A percentile compares a stretch with the other conserved stretches of the same genome.
phyloP scores from a whole-genome alignment of 1,140 invertebrate genomes.

The Zaprionus inermis region DNA sequence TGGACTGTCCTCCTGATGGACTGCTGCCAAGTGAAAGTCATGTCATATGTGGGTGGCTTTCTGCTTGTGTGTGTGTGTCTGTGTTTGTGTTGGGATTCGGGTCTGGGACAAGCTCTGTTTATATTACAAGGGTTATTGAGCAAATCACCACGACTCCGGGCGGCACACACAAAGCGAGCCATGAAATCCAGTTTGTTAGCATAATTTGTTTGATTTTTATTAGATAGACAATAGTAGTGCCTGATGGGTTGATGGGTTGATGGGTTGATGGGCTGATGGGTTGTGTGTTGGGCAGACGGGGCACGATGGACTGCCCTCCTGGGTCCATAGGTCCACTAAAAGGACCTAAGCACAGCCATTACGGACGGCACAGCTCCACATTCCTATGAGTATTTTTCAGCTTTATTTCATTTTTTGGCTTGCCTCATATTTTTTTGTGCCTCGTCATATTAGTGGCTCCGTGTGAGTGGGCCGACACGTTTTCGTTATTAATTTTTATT shows the following conservation, averaged over 20 bases:
- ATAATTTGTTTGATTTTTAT: conserved; percentile 84
- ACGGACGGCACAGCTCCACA: not conserved
- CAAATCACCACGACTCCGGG: conserved; percentile 69
- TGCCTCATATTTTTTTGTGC: conserved; percentile 52
- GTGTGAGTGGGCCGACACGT: conserved; percentile 63
- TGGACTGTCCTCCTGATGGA: conserved; percentile 58
- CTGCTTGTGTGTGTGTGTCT: conserved; percentile 31
- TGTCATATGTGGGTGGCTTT: conserved; percentile 55
- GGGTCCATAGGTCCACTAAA: conserved; percentile 7
- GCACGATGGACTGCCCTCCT: not conserved
- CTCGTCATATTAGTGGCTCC: conserved; percentile 74
- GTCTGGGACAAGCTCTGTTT: conserved; percentile 51
- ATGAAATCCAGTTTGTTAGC: conserved; percentile 80
- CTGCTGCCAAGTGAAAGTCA: conserved; percentile 78
- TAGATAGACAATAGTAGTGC: conserved; percentile 58
- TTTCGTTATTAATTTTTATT: conserved; percentile 83
- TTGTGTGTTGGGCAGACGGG: not conserved
- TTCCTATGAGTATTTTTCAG: conserved; percentile 20
- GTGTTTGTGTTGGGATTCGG: conserved; percentile 37
- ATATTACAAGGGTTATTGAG: conserved; percentile 84
- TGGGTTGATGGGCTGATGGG: not conserved
- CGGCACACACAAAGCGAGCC: conserved; percentile 43
- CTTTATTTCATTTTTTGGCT: conserved; percentile 30
- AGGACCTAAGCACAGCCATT: conserved; percentile 7
- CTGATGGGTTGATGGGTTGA: not conserved